These are phyloP conservation scores for Microplitis mediator DNA, from an alignment of 1,140 invertebrate species.

Conservation along the genomic window DNA sequence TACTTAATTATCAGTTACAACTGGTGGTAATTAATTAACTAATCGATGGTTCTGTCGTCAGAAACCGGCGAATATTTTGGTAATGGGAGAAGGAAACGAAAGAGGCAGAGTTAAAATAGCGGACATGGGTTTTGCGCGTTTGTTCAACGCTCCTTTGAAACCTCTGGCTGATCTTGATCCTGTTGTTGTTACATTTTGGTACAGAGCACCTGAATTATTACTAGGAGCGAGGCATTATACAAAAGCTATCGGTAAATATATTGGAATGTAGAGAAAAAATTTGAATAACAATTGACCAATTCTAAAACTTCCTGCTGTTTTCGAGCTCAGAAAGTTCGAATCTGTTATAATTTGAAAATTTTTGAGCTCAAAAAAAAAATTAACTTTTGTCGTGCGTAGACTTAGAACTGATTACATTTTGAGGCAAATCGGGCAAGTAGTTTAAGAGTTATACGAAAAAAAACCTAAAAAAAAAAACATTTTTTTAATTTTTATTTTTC, in stretches of 20 bases:
- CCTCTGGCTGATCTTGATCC: slow-evolving; percentile 98
- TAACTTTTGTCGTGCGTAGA: too few species aligned
- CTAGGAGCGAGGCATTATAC: slow-evolving; percentile 98
- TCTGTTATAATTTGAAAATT: too few species aligned
- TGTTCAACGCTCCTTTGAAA: slow-evolving; percentile 98
- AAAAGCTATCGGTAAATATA: slow-evolving; percentile 88
- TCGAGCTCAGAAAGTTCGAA: too few species aligned
- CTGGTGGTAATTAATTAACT: slow-evolving; percentile 14
- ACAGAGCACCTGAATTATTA: slow-evolving; percentile 94
- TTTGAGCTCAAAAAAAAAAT: too few species aligned
- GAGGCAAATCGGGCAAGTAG: too few species aligned
- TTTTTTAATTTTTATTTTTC: too few species aligned
- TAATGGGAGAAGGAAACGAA: slow-evolving; percentile 99
- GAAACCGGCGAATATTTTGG: slow-evolving; percentile 99
- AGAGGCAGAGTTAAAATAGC: slow-evolving; percentile 98
- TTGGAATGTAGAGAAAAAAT: not conserved
- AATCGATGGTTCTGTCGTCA: slow-evolving; percentile 48
- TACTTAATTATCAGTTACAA: not conserved
- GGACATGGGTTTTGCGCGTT: slow-evolving; percentile 99
- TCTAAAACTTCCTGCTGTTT: too few species aligned
- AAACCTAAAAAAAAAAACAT: too few species aligned
- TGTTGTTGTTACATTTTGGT: slow-evolving; percentile 99
- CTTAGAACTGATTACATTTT: too few species aligned
- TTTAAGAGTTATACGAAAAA: too few species aligned
- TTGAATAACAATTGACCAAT: too few species aligned